Evolutionary conservation across 1,140 invertebrate species (phyloP).

Genomic region (Cydia splendana): DNA sequence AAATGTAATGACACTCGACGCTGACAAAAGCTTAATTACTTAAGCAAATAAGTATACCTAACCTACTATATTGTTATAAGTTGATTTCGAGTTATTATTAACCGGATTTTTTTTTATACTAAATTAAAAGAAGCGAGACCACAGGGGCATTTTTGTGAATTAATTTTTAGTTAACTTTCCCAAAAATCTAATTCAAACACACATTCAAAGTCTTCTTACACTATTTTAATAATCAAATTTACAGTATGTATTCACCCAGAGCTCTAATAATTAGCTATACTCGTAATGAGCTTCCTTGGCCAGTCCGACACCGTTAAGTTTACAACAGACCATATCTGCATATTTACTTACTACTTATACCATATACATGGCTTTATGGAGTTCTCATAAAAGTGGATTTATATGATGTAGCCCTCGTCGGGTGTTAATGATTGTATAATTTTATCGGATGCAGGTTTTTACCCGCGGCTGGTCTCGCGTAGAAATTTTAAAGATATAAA

Average conservation of each 20-base stretch:
- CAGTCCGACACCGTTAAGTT: slow-evolving; percentile 4
- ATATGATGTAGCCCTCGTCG: slow-evolving; percentile 15
- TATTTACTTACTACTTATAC: neutral
- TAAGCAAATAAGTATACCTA: neutral
- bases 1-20: neutral
- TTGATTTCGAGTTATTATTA: too few species aligned
- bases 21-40: slow-evolving; percentile 18
- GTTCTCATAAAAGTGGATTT: slow-evolving; percentile 16
- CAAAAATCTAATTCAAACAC: neutral
- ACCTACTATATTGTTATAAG: too few species aligned
- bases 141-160: too few species aligned
- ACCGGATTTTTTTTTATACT: too few species aligned
- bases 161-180: too few species aligned
- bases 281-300: neutral
- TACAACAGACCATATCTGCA: slow-evolving; percentile 10
- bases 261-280: neutral
- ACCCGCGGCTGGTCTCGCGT: neutral
- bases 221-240: neutral
- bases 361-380: neutral
- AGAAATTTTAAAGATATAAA: neutral
- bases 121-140: too few species aligned
- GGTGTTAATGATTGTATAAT: slow-evolving; percentile 5
- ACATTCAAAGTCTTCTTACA: neutral
- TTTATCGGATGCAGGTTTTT: slow-evolving; percentile 3
- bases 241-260: neutral